Evolutionary conservation across 1,140 invertebrate species (phyloP).

Genomic region (Bombus fervidus): DNA sequence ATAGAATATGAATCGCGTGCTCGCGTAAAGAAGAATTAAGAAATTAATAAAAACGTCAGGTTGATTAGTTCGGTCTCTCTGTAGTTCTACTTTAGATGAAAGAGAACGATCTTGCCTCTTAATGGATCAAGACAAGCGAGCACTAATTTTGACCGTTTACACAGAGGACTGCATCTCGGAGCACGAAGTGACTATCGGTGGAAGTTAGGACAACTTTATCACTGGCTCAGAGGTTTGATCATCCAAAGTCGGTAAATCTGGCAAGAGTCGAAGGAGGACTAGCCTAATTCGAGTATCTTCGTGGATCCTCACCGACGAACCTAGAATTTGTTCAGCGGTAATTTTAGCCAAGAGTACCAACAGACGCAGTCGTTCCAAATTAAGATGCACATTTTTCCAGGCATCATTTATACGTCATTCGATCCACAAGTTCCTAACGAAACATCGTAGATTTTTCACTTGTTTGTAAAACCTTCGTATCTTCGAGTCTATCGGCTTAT

Average conservation of each 20-base stretch:
- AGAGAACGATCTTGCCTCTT: not conserved
- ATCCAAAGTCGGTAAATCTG: not conserved
- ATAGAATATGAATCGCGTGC: too few relatives aligned
- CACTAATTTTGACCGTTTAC: not conserved
- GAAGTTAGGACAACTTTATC: not conserved
- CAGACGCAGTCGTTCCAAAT: too few relatives aligned
- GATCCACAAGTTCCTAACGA: too few relatives aligned
- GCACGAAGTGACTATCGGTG: not conserved
- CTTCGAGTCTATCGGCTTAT: too few relatives aligned
- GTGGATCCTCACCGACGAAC: not conserved
- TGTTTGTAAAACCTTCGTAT: too few relatives aligned
- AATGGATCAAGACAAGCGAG: not conserved
- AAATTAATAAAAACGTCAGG: too few relatives aligned
- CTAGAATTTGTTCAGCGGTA: not conserved
- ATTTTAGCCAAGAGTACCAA: not conserved
- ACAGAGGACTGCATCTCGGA: not conserved
- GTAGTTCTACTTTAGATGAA: not conserved
- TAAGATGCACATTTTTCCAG: too few relatives aligned
- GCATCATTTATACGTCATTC: too few relatives aligned
- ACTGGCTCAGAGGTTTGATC: not conserved
- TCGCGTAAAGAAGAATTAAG: too few relatives aligned
- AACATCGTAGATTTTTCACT: too few relatives aligned
- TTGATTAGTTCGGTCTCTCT: too few relatives aligned
- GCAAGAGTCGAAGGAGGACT: not conserved
- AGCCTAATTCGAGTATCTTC: not conserved